Evolutionary conservation across 2,113 vertebrate species (phyloP), one percentile per base, ranked within the genome.

Genomic region (Pygoscelis adeliae): DNA sequence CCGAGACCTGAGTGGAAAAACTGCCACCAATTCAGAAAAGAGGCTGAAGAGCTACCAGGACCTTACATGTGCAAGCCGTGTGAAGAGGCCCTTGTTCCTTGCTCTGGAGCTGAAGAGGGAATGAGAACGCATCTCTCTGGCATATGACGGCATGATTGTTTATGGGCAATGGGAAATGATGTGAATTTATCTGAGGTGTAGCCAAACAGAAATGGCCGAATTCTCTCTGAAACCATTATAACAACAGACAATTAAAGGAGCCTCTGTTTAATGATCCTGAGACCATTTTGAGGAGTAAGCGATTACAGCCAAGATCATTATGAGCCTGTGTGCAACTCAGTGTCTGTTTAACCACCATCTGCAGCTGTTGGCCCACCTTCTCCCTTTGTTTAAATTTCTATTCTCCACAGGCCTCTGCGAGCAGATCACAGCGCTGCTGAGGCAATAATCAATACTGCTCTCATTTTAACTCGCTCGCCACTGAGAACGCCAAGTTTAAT

Each of bases 331-430:
- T 89, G 73, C 25, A 62, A 11, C 78, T 5, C 27, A 93, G 47
- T 62, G 42, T 67, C 69, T 91, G 73, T 76, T 89, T 72, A 87
- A 83, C 22, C 67, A 87, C 63, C 88, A 92, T 47, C 86, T 95
- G 95, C 89, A 91, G 82, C 42, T 96, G 32, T 74, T 97, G 95
- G 87, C 91, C 78, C 78, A 87, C 63, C 50, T 93, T 89, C 73
- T 79, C 58, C 70, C 66, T 94, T 95, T 96, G 89, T 87, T 94
- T 87, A 63, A 89, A 61, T 85, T 84, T 67, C 49, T 77, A 10
- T 84, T 92, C 93, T 94, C 81, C 70, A 26, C 53, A 53, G 81
- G 66, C 83, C 0, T 2, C 55, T 78, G 46, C 0, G 3, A 85
- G 63, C 63, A 85, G 79, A 90, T 34, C 67, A 47, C 4, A 3